Percentiles rank a stretch among this genome's conserved stretches.
Conservation (phyloP, 53 echinoderm and acorn worm species). For the Apostichopus leukothele region DNA sequence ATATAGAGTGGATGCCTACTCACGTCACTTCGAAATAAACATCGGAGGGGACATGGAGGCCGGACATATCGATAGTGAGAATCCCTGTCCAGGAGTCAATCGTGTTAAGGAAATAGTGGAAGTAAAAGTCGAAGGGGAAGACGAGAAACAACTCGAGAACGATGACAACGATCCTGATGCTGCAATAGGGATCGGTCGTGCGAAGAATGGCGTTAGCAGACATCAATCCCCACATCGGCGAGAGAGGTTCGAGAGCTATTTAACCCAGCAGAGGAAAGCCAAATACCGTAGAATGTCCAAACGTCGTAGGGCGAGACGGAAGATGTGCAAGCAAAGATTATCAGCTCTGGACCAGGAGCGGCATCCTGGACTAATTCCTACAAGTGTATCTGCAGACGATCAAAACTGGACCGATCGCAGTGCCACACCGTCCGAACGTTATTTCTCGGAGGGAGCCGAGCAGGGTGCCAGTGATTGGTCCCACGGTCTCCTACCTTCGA, state of each 20-base stretch:
- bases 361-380: neutral
- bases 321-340: neutral
- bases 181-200: no score
- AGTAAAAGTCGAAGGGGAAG: no score
- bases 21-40: neutral
- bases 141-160: no score
- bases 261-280: neutral
- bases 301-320: neutral
- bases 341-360: neutral
- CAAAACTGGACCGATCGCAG: neutral
- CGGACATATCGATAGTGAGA: neutral
- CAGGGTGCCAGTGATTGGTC: neutral
- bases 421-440: neutral
- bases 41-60: neutral
- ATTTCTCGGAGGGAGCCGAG: neutral
- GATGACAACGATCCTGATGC: no score
- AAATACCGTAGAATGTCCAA: slow-evolving; percentile 3
- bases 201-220: neutral
- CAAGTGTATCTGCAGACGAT: neutral
- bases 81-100: neutral
- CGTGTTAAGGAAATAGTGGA: no score
- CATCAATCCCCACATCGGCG: neutral
- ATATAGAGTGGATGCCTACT: neutral
- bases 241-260: neutral
- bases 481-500: neutral